Base-by-base conservation (phyloP, 2,797 vertebrate genomes). In the Hypotaenidia okinawae region DNA sequence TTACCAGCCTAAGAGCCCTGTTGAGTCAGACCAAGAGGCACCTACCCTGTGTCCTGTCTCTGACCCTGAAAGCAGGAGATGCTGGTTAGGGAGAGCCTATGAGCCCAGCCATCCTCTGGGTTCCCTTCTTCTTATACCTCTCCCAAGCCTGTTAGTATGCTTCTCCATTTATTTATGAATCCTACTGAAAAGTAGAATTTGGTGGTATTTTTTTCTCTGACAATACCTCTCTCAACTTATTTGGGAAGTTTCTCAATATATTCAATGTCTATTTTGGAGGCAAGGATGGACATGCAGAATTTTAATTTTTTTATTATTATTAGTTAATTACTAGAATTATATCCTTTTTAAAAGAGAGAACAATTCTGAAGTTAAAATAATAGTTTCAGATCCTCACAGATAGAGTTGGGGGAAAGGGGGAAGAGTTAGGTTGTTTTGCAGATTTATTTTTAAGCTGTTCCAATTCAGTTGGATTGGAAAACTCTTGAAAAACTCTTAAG, bases 211-310 rank as follows among this genome's bases (percentile, higher is more conserved):
- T 45, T 45, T 45, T 45, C 43, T 45, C 43, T 45, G 43, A 19
- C 4, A n/a, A 55, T 16, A 37, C 13, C 7, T 37, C 25, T 1
- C n/a, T 76, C 16, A 84, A 27, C 2, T 7, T 61, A 3, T 22
- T 16, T 2, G 4, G 32, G 30, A n/a, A 25, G 43, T 79, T 87
- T 87, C 6, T 32, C 6, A 57, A 25, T 14, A 49, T 89, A 13
- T 1, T 1, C 16, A 68, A 2, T 35, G 30, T 6, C 13, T 58
- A 0, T 11, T 89, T 76, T 33, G 4, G 2, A 11, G 9, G 4
- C 17, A 32, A 62, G 10, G 11, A 35, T 39, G 28, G 61, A 41
- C n/a, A 22, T 24, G 24, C 13, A 13, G 27, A 23, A 11, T 19
- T 21, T 37, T 21, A 41, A 5, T 13, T 19, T 18, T 45, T 22